phyloP scores from a whole-genome alignment of 2,797 vertebrate species.

The Pangasius krempfi region DNA sequence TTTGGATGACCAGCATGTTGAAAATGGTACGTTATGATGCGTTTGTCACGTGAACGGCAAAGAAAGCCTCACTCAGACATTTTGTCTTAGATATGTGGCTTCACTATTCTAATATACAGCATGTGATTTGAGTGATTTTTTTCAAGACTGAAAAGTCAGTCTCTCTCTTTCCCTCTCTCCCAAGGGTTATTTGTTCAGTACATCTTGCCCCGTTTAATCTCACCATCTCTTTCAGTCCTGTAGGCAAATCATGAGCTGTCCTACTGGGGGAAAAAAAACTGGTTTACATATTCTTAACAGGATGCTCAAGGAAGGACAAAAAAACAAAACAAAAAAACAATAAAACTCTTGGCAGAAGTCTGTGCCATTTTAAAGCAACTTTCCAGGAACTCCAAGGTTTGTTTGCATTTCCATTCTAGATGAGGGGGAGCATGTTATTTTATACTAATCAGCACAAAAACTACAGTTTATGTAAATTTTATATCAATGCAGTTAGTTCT shows the following conservation, averaged over 20 bases:
- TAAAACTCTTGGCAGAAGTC: not conserved
- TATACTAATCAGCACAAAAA: conserved; percentile 12
- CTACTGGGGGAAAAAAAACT: conserved; percentile 22
- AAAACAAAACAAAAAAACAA: not conserved
- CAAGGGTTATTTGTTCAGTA: conserved; percentile 40
- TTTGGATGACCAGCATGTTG: not conserved
- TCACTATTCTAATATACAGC: not conserved
- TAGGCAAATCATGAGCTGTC: conserved; percentile 62
- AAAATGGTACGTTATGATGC: not conserved
- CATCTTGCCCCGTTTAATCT: conserved; percentile 60
- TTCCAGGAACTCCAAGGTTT: conserved; percentile 18
- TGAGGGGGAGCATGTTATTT: conserved; percentile 61
- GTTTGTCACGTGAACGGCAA: not conserved
- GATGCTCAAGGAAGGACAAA: conserved; percentile 15
- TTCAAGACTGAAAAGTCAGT: not conserved
- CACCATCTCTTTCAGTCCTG: conserved; percentile 53
- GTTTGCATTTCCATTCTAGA: conserved; percentile 16
- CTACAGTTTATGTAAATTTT: conserved; percentile 64
- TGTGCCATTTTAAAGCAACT: conserved; percentile 29
- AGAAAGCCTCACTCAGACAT: not conserved
- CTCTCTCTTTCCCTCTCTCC: conserved; percentile 10
- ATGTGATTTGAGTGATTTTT: no score
- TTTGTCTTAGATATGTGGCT: not conserved
- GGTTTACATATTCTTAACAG: conserved; percentile 61
- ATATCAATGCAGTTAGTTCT: conserved; percentile 71